phyloP scores from a whole-genome alignment of 1,140 invertebrate species.

The Drosophila tristis region DNA sequence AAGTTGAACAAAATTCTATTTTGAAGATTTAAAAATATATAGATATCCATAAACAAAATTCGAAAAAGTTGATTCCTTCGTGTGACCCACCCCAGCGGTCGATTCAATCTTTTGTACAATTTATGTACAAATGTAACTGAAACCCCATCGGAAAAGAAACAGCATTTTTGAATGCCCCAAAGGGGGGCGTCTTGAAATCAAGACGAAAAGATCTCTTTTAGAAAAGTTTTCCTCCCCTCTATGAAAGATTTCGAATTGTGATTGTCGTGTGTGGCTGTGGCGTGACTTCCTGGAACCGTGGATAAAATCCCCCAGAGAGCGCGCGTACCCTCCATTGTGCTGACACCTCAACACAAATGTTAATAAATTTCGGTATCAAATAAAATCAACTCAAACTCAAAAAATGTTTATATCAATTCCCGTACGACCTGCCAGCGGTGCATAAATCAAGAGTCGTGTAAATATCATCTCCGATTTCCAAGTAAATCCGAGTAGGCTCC shows the following conservation, averaged over 20 bases:
- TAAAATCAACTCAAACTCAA: constrained; percentile 34
- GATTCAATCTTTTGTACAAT: too few species aligned
- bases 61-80: too few species aligned
- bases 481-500: constrained; percentile 15
- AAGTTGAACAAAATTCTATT: too few species aligned
- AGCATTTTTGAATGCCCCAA: constrained; percentile 24
- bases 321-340: constrained; percentile 5
- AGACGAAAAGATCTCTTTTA: constrained; percentile 9
- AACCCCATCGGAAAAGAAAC: too few species aligned
- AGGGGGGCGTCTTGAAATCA: constrained; percentile 17
- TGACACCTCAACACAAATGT: constrained; percentile 24
- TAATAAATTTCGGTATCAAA: constrained; percentile 43
- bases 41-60: too few species aligned
- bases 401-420: constrained; percentile 32
- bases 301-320: constrained; percentile 2
- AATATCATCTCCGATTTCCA: constrained; percentile 49
- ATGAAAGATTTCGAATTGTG: constrained; percentile 30
- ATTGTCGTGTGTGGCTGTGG: constrained; percentile 23
- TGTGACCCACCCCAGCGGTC: too few species aligned
- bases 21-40: too few species aligned
- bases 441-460: constrained; percentile 46
- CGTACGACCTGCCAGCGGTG: background rate
- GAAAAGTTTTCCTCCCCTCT: constrained; percentile 10
- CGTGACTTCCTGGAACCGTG: constrained; percentile 41
- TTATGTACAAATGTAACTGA: too few species aligned